Evolutionary conservation across 2,797 vertebrate species (phyloP).

Genomic region (Melanogrammus aeglefinus): DNA sequence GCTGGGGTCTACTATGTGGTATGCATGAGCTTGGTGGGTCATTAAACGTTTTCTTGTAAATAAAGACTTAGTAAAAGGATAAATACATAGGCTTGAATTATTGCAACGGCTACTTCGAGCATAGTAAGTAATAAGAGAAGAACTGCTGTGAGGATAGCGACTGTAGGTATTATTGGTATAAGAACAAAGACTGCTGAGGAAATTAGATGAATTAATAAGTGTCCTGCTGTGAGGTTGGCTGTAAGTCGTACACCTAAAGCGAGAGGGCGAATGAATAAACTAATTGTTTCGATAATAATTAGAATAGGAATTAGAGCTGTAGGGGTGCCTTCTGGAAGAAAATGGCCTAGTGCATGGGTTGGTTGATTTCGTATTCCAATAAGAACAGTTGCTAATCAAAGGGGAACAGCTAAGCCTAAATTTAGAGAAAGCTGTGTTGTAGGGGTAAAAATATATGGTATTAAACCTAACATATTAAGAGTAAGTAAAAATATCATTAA

Average conservation of each 20-base stretch:
- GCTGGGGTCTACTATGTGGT: slow-evolving; percentile 60
- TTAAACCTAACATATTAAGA: background rate
- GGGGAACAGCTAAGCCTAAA: background rate
- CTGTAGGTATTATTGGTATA: accelerated
- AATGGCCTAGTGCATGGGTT: background rate
- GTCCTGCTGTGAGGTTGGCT: slow-evolving; percentile 38
- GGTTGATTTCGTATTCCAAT: slow-evolving; percentile 36
- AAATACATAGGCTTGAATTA: slow-evolving; percentile 58
- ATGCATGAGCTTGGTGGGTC: slow-evolving; percentile 60
- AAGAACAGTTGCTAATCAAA: slow-evolving; percentile 25
- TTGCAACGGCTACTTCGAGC: slow-evolving; percentile 26
- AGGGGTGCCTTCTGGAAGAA: slow-evolving; percentile 45
- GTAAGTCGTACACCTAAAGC: slow-evolving; percentile 48
- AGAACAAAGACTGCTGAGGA: background rate
- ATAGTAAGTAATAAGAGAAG: background rate
- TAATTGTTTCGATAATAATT: slow-evolving; percentile 55
- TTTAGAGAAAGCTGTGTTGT: slow-evolving; percentile 44
- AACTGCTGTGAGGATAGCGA: accelerated
- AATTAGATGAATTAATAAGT: slow-evolving; percentile 32
- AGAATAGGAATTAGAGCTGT: background rate
- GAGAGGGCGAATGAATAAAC: slow-evolving; percentile 33
- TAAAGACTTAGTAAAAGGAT: slow-evolving; percentile 33
- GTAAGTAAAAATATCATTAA: slow-evolving; percentile 22
- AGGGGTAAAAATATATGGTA: slow-evolving; percentile 42
- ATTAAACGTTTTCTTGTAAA: slow-evolving; percentile 61